Evolutionary conservation across 2,797 vertebrate species (phyloP), one percentile per base, ranked within the genome.

Genomic region (Hydrophis major): DNA sequence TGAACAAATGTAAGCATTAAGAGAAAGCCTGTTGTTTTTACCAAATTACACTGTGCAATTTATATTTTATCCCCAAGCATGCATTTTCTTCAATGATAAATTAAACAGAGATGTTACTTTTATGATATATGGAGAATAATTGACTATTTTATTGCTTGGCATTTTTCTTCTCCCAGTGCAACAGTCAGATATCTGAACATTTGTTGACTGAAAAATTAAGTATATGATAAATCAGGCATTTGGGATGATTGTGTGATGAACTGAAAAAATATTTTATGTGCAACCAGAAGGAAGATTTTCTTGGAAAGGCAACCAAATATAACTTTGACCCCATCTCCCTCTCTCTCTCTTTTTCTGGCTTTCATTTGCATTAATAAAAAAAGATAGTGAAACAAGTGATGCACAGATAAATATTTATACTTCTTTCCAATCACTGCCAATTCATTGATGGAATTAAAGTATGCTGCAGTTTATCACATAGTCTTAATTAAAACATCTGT

Each of bases 401-500:
- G 89, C 8, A 50, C 94, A 94, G 60, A 93, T 95, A 94, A 96
- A 96, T 95, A 94, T 60, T 95, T 95, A 93, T 93, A 93, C 22
- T 55, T 66, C 89, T 63, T 95, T 96, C 94, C 63, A 94, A 32
- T 86, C 69, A 93, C 55, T 91, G 93, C 91, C 93, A 92, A 63
- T 22, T 94, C 91, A 59, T 59, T 93, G 96, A 95, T 95, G 96
- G 92, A 96, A 96, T 94, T 94, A 92, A 4, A 94, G 92, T 55
- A 87, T 92, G 37, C 10, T 87, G 93, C 94, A 94, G 95, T 96
- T 94, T 55, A 95, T 96, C 93, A 94, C 50, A 89, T 91, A 95
- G 91, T 94, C 95, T 95, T 97, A 97, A 96, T 97, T 96, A 96
- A 97, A 97, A 94, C 63, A 95, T 95, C 89, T 96, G 83, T 95